Evolutionary conservation across 2,113 vertebrate genomes (phyloP), one percentile per base, ranked within the genome.

Genomic region (Melanocharis versteri): DNA sequence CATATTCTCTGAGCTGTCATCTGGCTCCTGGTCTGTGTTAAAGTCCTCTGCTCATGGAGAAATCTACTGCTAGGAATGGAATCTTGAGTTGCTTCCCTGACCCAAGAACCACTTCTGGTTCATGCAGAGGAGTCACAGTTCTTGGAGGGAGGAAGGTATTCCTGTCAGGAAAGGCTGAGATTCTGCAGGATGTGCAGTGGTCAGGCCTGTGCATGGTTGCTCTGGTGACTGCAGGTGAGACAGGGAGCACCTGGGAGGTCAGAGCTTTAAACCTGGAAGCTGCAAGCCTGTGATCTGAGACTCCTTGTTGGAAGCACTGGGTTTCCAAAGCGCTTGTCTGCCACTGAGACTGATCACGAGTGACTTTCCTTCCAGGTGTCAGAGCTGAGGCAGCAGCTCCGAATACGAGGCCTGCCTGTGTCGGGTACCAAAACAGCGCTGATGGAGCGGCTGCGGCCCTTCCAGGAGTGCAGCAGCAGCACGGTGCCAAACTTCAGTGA

Each of bases 401-500:
- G 99, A 54, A 99, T 99, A 58, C 98, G 99, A 13, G 99, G 99
- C 27, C 97, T 99, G 92, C 99, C 99, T 0, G 99, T 99, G 48
- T 99, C 99, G 0, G 99, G 99, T 23, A 99, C 99, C 44, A 99
- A 99, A 89, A 99, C 98, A 0, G 98, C 99, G 1, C 98, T 99
- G 90, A 99, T 99, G 86, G 99, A 99, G 87, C 97, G 99, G 23
- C 98, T 99, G 31, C 96, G 99, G 45, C 99, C 99, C 87, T 99
- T 99, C 94, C 99, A 98, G 96, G 99, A 99, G 91, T 98, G 98
- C 11, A 69, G 97, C 33, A 94, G 97, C 8, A 96, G 33, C 35
- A 62, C 98, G 0, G 98, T 98, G 35, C 98, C 99, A 0, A 97
- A 86, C 92, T 98, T 99, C 72, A 97, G 98, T 4, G 99, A 99